Evolutionary conservation across 2,888 invertebrate species (phyloP), one percentile per base, ranked within the genome.

Genomic region (Xestoiulus laeticollis): DNA sequence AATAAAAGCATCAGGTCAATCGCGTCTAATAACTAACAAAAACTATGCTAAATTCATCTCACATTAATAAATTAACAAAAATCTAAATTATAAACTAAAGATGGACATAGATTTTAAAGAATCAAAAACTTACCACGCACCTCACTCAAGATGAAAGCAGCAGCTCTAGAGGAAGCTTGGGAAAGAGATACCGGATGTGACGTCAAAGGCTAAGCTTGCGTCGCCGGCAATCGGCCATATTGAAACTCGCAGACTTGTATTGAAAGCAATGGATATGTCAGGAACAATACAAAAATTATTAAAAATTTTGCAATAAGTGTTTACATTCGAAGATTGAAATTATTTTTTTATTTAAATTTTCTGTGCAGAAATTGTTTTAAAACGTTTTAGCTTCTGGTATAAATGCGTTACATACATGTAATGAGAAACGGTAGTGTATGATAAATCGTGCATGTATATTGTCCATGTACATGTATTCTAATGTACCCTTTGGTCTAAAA

Each of bases 81-180:
- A 78, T 1, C 30, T 30, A 30, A 78, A 30, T 78, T 78, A 30
- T 30, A 30, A 30, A 0, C 12, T 3, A 30, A 78, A 12, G 78
- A 78, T 78, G 78, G 78, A 6, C 12, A 1, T 14, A 12, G 78
- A 78, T 78, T 78, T 26, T 10, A 22, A 12, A 14, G 30, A 30
- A 14, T 3, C 68, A 14, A 78, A n/a, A n/a, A 78, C 78, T 78
- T 78, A 78, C 78, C 78, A 78, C 30, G 78, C 78, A 30, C 78
- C 26, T 26, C n/a, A n/a, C 6, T 22, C 59, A 26, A 22, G 10
- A 19, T 12, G 59, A 78, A 6, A 22, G 30, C 30, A 6, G 30
- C 30, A 30, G 30, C 30, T n/a, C 19, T 59, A 30, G 30, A 78
- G 78, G 30, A 10, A 10, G 59, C 78, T 30, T 14, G 30, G 4